These are phyloP conservation scores for Cynopterus sphinx DNA, from an alignment of 2,797 vertebrate genomes.

Conservation along the genomic window DNA sequence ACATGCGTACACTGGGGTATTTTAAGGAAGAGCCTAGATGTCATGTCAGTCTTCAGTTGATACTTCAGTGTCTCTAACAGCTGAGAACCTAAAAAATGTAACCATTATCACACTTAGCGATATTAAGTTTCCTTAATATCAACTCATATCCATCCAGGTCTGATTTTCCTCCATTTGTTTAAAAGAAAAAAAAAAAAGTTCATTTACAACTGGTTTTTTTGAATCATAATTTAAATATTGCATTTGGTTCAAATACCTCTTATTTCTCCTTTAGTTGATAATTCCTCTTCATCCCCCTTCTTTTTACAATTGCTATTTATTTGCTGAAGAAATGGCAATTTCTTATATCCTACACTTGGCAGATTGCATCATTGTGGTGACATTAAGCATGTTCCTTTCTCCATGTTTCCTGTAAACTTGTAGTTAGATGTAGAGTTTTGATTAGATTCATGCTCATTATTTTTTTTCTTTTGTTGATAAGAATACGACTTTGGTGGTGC, in stretches of 20 bases:
- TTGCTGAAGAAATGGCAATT: background rate
- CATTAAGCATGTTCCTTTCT: background rate
- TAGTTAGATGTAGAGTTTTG: background rate
- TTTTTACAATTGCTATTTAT: background rate
- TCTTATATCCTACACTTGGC: background rate
- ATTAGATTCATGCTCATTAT: background rate
- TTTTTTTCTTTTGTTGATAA: background rate
- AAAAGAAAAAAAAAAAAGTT: background rate
- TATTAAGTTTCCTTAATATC: background rate
- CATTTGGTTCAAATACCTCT: background rate
- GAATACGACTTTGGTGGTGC: background rate
- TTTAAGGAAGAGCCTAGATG: background rate
- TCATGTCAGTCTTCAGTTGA: background rate
- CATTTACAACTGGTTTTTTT: background rate
- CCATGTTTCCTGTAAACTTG: background rate
- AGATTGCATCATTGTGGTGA: background rate
- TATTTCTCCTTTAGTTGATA: background rate
- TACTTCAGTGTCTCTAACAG: background rate
- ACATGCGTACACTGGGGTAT: background rate
- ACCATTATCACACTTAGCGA: background rate
- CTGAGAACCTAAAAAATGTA: background rate
- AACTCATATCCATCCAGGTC: background rate
- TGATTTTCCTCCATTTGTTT: background rate
- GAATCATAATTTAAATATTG: constrained; percentile 6
- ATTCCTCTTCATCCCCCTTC: background rate